Evolutionary conservation across 1,140 invertebrate species (phyloP).

Genomic region (Bombus confusus): DNA sequence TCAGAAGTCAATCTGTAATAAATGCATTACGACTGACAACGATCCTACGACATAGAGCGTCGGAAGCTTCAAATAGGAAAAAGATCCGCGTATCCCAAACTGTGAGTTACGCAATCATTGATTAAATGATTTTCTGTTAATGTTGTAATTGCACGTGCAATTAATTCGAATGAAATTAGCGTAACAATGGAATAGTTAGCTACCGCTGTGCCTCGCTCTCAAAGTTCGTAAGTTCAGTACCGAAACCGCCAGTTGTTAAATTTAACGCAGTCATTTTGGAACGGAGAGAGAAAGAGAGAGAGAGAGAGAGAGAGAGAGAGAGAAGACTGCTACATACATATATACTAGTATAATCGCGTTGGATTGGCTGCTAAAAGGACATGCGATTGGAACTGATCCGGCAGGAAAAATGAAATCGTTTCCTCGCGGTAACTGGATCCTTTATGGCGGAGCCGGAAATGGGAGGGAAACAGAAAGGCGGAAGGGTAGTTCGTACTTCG

Average conservation of each 20-base stretch:
- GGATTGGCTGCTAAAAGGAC: conserved; percentile 34
- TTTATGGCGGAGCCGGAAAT: conserved; percentile 21
- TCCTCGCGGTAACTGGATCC: conserved; percentile 37
- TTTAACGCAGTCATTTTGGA: conserved; percentile 8
- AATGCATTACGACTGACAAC: too few relatives aligned
- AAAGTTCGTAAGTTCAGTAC: conserved; percentile 6
- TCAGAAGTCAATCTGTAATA: too few relatives aligned
- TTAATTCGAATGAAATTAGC: conserved; percentile 33
- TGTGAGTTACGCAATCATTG: not conserved
- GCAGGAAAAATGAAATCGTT: conserved; percentile 51
- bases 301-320: too few relatives aligned
- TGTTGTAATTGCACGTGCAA: not conserved
- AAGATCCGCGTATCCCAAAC: not conserved
- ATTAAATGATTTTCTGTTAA: not conserved
- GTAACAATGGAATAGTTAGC: conserved; percentile 15
- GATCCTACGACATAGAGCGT: too few relatives aligned
- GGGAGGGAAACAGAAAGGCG: not conserved
- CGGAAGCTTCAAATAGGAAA: not conserved
- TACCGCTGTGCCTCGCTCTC: not conserved
- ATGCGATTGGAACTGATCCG: conserved; percentile 41
- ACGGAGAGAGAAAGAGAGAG: not conserved
- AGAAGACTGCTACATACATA: too few relatives aligned
- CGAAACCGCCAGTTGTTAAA: conserved; percentile 21
- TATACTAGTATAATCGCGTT: conserved; percentile 1
- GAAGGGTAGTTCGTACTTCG: conserved; percentile 15